A percentile compares a stretch with the other conserved stretches of the same genome.
These are phyloP conservation scores for Pangasianodon gigas DNA, from an alignment of 2,113 vertebrate genomes.

Conservation along the genomic window DNA sequence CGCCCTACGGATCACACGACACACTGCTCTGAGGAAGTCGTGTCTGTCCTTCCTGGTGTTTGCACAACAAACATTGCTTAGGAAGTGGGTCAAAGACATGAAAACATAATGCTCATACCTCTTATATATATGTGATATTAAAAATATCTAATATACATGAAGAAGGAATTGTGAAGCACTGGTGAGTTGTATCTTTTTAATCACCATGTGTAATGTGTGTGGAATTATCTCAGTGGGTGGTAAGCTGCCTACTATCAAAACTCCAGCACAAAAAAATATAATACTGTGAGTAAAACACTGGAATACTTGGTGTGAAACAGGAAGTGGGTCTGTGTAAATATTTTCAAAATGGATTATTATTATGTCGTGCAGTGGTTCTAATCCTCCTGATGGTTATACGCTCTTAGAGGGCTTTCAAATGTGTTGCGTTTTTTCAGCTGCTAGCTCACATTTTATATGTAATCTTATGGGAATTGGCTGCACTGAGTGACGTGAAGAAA, in stretches of 20 bases:
- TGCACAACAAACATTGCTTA: background rate
- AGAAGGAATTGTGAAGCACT: background rate
- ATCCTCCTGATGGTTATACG: background rate
- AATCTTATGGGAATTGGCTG: background rate
- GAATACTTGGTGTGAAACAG: conserved; percentile 2
- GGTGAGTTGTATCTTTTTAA: background rate
- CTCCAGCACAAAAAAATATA: background rate
- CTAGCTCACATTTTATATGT: background rate
- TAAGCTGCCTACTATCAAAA: conserved; percentile 19
- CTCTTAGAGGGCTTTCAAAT: background rate
- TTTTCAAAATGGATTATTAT: conserved; percentile 14
- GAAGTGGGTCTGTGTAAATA: conserved; percentile 19
- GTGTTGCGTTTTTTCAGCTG: background rate
- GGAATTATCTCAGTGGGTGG: conserved; percentile 30
- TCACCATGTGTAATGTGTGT: background rate
- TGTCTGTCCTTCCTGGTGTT: background rate
- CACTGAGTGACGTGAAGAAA: background rate
- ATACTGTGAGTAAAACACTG: background rate
- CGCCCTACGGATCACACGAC: background rate
- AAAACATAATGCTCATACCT: background rate
- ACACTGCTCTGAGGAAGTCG: background rate
- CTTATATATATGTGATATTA: background rate
- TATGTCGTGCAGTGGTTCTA: conserved; percentile 2
- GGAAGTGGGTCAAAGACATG: background rate
- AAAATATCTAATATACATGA: background rate